Conservation (phyloP, 2,797 vertebrate species). For the Sebastiscus tertius region DNA sequence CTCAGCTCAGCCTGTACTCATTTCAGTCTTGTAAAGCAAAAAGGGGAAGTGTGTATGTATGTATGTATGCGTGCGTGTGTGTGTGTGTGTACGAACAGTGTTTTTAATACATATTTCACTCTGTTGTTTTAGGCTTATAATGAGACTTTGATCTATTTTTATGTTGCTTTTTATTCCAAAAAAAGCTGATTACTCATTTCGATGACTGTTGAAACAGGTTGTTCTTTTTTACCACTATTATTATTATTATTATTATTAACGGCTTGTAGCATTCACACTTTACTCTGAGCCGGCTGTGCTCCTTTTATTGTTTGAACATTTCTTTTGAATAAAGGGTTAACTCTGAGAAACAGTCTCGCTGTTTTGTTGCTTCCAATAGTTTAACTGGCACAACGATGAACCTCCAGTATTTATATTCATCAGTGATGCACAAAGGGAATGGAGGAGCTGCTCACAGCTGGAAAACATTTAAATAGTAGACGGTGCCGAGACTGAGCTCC, state of each 20-base stretch:
- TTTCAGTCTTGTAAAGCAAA: constrained; percentile 9
- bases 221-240: background rate
- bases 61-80: background rate
- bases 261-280: constrained; percentile 64
- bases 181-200: constrained; percentile 2
- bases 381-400: background rate
- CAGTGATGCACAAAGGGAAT: constrained; percentile 2
- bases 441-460: background rate
- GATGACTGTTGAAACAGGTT: constrained; percentile 22
- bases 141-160: constrained; percentile 5
- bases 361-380: background rate
- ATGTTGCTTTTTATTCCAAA: constrained; percentile 10
- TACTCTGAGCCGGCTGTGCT: constrained; percentile 41
- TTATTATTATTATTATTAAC: constrained; percentile 16
- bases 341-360: background rate
- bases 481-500: background rate
- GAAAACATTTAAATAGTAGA: background rate
- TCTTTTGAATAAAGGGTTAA: constrained; percentile 70
- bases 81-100: background rate
- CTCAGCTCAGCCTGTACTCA: background rate
- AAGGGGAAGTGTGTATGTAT: background rate
- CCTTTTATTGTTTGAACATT: constrained; percentile 42
- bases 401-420: background rate
- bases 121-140: background rate
- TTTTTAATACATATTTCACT: constrained; percentile 30